These are phyloP conservation scores for Meandrusa payeni DNA, from an alignment of 2,888 invertebrate genomes.

Conservation along the genomic window DNA sequence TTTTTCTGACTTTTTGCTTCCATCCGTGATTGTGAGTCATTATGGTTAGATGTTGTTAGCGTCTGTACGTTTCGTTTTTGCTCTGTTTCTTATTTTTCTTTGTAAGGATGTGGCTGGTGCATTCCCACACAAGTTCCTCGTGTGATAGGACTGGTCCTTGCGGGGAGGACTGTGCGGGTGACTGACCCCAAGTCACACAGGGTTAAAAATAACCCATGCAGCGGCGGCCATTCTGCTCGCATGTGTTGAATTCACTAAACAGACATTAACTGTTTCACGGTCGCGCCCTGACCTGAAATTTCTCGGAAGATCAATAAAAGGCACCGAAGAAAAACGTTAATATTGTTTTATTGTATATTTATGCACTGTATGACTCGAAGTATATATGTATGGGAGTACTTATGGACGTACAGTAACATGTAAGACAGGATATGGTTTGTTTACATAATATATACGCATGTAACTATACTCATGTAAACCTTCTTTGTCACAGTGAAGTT, in stretches of 20 bases:
- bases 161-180: slow-evolving; percentile 73
- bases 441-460: too few relatives aligned
- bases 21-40: slow-evolving; percentile 13
- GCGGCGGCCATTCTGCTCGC: slow-evolving; percentile 75
- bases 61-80: slow-evolving; percentile 27
- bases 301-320: slow-evolving; percentile 47
- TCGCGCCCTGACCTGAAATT: slow-evolving; percentile 74
- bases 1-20: neutral
- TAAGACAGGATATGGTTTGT: too few relatives aligned
- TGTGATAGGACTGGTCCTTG: slow-evolving; percentile 75
- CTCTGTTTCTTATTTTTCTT: slow-evolving; percentile 39
- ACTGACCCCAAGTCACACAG: slow-evolving; percentile 73
- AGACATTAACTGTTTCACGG: slow-evolving; percentile 78
- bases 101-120: slow-evolving; percentile 49
- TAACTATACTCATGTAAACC: too few relatives aligned
- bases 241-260: slow-evolving; percentile 80
- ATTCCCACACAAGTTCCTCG: slow-evolving; percentile 77
- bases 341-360: slow-evolving; percentile 2
- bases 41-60: slow-evolving; percentile 27
- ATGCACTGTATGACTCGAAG: too few relatives aligned
- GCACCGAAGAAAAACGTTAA: slow-evolving; percentile 1
- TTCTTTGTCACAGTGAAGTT: too few relatives aligned
- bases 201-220: slow-evolving; percentile 78
- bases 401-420: too few relatives aligned
- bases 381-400: too few relatives aligned